Evolutionary conservation across 2,888 invertebrate species (phyloP).

Genomic region (Schizotus pectinicornis): DNA sequence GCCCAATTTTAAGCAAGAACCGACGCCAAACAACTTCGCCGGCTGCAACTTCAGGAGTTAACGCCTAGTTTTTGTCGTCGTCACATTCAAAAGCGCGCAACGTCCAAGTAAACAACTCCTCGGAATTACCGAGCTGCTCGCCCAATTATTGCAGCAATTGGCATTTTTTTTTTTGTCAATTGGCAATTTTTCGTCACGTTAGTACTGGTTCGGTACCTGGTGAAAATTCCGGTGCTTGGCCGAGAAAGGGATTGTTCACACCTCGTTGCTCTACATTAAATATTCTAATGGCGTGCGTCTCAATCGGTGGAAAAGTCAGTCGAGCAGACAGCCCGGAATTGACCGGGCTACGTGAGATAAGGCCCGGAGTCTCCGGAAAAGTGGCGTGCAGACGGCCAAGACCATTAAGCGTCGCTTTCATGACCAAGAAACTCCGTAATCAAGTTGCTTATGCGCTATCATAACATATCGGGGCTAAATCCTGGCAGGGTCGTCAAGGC

Average conservation of each 20-base stretch:
- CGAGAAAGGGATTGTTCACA: slow-evolving; percentile 36
- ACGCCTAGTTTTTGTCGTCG: slow-evolving; percentile 1
- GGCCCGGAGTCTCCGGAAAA: slow-evolving; percentile 39
- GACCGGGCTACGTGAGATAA: slow-evolving; percentile 47
- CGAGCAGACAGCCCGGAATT: slow-evolving; percentile 47
- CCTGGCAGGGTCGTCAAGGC: background rate
- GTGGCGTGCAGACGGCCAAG: slow-evolving; percentile 31
- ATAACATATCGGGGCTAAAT: background rate
- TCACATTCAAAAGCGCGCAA: background rate
- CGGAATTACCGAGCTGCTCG: too few species aligned
- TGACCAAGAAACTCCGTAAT: slow-evolving; percentile 11
- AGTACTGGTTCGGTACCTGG: slow-evolving; percentile 1
- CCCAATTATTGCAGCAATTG: too few species aligned
- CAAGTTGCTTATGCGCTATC: slow-evolving; percentile 1
- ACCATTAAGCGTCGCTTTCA: slow-evolving; percentile 19
- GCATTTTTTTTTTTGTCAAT: too few species aligned
- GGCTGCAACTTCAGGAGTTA: slow-evolving; percentile 10
- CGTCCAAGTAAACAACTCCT: too few species aligned
- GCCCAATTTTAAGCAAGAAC: slow-evolving; percentile 23
- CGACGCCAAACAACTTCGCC: slow-evolving; percentile 10
- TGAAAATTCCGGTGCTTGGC: background rate
- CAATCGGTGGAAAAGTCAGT: slow-evolving; percentile 45
- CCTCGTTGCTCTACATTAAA: slow-evolving; percentile 47
- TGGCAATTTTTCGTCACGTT: slow-evolving; percentile 23
- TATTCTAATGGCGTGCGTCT: slow-evolving; percentile 49